phyloP scores from a whole-genome alignment of 1,140 invertebrate genomes.

The Micrasema longulum region DNA sequence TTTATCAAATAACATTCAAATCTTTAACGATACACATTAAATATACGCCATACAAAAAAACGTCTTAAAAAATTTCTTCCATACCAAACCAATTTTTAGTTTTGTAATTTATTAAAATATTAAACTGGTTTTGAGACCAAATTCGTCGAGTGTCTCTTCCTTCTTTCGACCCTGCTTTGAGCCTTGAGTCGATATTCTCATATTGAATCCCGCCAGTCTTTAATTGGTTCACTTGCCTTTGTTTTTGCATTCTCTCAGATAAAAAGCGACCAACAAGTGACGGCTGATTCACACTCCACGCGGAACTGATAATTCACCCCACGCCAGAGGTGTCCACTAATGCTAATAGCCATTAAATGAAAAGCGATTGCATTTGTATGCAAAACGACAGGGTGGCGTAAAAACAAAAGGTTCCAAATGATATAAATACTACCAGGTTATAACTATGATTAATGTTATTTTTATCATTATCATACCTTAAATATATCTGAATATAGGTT shows the following conservation, averaged over 20 bases:
- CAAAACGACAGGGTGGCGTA: neutral
- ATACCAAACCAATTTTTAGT: too few species aligned
- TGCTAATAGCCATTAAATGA: conserved; percentile 14
- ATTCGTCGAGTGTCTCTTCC: neutral
- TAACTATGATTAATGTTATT: too few species aligned
- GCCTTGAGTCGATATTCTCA: conserved; percentile 7
- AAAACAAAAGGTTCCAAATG: too few species aligned
- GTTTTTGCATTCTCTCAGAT: conserved; percentile 26
- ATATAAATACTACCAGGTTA: too few species aligned
- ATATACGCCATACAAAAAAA: too few species aligned
- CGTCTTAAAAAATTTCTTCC: too few species aligned
- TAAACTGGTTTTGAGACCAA: too few species aligned
- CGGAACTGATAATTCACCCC: conserved; percentile 12
- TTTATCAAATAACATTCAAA: too few species aligned
- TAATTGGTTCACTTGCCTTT: conserved; percentile 45
- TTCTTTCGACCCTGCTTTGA: neutral
- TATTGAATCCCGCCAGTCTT: conserved; percentile 31
- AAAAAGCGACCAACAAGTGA: conserved; percentile 20
- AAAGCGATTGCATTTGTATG: neutral
- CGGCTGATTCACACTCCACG: conserved; percentile 9
- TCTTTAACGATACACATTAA: too few species aligned
- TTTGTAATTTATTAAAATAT: too few species aligned
- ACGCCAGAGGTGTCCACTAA: conserved; percentile 2
- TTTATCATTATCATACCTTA: too few species aligned
- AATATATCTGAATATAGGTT: too few species aligned